A percentile compares a stretch with the other conserved stretches of the same genome.
Conservation (phyloP, 1,140 invertebrate species). For the Hylyphantes graminicola region DNA sequence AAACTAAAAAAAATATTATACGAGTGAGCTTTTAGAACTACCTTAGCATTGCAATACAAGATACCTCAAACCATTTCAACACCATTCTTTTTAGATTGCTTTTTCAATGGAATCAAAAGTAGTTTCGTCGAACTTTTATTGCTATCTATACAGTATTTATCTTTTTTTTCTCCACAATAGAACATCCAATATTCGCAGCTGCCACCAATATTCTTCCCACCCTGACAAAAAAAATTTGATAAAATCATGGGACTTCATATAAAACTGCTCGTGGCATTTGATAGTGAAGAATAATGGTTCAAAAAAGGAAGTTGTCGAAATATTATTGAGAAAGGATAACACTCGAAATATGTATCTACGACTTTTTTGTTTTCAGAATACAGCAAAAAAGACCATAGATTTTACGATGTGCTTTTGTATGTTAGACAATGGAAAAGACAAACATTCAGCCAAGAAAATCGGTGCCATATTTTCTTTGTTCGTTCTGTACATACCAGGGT, state of each 20-base stretch:
- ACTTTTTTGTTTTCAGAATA: background rate
- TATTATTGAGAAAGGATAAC: slow-evolving; percentile 31
- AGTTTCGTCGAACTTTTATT: too few relatives aligned
- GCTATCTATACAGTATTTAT: background rate
- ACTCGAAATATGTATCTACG: background rate
- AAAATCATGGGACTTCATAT: slow-evolving; percentile 1
- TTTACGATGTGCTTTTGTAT: slow-evolving; percentile 42
- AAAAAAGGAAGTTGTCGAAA: slow-evolving; percentile 5
- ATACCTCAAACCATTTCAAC: too few relatives aligned
- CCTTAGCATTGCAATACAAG: too few relatives aligned
- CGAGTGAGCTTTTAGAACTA: too few relatives aligned
- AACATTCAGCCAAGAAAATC: slow-evolving; percentile 21
- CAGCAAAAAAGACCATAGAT: slow-evolving; percentile 21
- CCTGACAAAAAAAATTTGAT: background rate
- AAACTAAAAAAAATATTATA: too few relatives aligned
- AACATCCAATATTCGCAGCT: slow-evolving; percentile 54
- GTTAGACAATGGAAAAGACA: slow-evolving; percentile 33
- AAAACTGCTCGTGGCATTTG: slow-evolving; percentile 30
- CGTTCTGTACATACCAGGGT: background rate
- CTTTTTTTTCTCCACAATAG: slow-evolving; percentile 11
- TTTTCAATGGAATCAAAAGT: too few relatives aligned
- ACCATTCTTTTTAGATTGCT: too few relatives aligned
- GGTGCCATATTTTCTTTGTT: slow-evolving; percentile 35
- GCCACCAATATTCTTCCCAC: slow-evolving; percentile 8
- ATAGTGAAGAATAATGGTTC: slow-evolving; percentile 45